Evolutionary conservation across 2,797 vertebrate genomes (phyloP), one percentile per base, ranked within the genome.

Genomic region (Onychomys leucogaster): DNA sequence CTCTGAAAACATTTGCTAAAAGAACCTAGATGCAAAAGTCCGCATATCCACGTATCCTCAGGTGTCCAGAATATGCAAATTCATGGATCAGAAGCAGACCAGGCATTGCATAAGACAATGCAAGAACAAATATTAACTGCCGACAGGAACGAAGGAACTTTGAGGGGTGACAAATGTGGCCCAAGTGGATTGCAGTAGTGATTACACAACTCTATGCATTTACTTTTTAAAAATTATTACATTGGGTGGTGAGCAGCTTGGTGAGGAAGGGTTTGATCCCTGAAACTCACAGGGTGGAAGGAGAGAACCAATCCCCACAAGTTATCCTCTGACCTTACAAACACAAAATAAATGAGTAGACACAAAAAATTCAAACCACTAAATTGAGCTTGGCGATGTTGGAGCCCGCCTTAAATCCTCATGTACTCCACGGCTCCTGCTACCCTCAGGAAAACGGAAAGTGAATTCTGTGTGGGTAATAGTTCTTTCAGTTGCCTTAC

Each of bases 1-100:
- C 37, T 23, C 49, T 57, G 41, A 61, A 84, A 95, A 83, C 63
- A 83, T 52, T 63, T 46, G 57, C 71, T 73, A 89, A 86, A 78
- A 89, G 29, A 83, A 89, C 34, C 81, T 86, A 71, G 27, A 67
- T n/a, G n/a, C 25, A 77, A 77, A 94, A 83, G 3, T 65, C 43
- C 19, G 14, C 12, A 71, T 76, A 89, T 76, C 61, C 83, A 34
- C 2, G 0, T 61, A 23, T 41, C 86, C 85, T 90, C 49, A 69
- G 12, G 89, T 41, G 76, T 78, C 88, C 11, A n/a, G 29, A 85
- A 76, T 85, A 75, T 78, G 81, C 76, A 96, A 84, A 92, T 90
- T 57, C 80, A 80, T 52, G 90, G 75, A 80, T 34, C 92, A 87
- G 94, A 92, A 91, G 57, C 69, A 89, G 59, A 91, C 85, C 19